Base-by-base conservation (phyloP, 2,888 invertebrate species). In the Drosophila histrio region DNA sequence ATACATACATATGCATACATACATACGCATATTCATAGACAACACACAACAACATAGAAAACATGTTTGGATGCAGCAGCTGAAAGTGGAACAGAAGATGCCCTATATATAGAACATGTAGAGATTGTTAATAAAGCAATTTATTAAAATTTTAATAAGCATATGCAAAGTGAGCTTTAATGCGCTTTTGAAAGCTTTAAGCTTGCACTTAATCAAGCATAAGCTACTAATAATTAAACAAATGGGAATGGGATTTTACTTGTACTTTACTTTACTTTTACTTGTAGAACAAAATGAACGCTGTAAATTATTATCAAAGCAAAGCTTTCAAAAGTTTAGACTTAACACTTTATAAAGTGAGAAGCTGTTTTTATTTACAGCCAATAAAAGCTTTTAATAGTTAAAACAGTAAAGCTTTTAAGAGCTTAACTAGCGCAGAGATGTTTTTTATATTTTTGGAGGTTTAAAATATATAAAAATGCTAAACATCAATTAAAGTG, bases 21-120 rank as follows among this genome's bases (percentile, higher is more conserved):
- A 8, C 26, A 34, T 17, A 46, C 38, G 47, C 52, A 30, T 39
- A 30, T 1, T 1, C 30, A 30, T 1, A 15, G 38, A 34, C 41
- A 28, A 28, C 30, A 52, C 32, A 38, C 28, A 52, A 26, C 24
- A 26, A 60, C 44, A 72, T 49, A 13, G 21, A 56, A 43, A 24
- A 24, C 30, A 30, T 56, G 43, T 43, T 39, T 28, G 26, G 44
- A 24, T 50, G 52, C 21, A 36, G 47, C 24, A 30, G 7, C 13
- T 15, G 1, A 6, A 22, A 32, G 2, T 28, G 26, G 36, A 54
- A 43, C 28, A 15, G 2, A 7, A 6, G 13, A 71, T 66, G 39
- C 57, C 32, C 60, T 66, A n/a, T 36, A 21, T 36, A 21, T 9
- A 47, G 19, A 3, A 19, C 11, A 26, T 24, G 11, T 17, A 17